Base-by-base conservation (phyloP, 2,113 vertebrate species). In the Garra rufa region DNA sequence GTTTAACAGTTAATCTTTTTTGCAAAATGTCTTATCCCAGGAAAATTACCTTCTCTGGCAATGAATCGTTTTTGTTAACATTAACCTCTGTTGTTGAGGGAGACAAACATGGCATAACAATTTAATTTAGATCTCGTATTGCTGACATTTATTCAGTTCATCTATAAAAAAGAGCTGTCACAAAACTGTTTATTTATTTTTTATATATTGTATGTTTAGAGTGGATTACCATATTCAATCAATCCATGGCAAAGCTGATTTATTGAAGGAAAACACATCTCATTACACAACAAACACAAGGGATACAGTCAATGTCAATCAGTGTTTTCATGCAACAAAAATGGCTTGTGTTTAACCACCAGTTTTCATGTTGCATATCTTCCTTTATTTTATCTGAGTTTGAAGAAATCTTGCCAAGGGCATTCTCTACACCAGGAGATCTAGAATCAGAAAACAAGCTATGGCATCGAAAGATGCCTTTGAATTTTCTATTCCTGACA, bases 361-460 rank as follows among this genome's bases (percentile, higher is more conserved):
- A 48, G 44, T 75, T 75, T 50, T 17, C n/a, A 50, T 30, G 52
- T 65, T 57, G 48, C 55, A 77, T 57, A 24, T 30, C n/a, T 76
- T 77, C 30, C 30, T 55, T 77, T n/a, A 57, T 77, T 77, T 57
- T 46, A 15, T 73, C n/a, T 46, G 21, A 9, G 41, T 4, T 26
- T 46, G 43, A 74, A 74, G 43, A 46, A 74, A 74, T 74, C n/a
- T 74, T 28, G 43, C 70, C 70, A 57, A 55, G 30, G 17, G 50
- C 75, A 55, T 77, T 77, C 19, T 55, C 50, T 76, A 57, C 75
- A 57, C 75, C 75, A 77, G 50, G 75, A 77, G 50, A 77, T 77
- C 21, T 34, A 14, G 75, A 77, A 77, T 57, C 30, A 57, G 28
- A 57, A 77, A 77, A 77, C 19, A 34, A 55, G 26, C 26, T 38